Evolutionary conservation across 2,113 vertebrate species (phyloP).

Genomic region (Aramus guarauna): DNA sequence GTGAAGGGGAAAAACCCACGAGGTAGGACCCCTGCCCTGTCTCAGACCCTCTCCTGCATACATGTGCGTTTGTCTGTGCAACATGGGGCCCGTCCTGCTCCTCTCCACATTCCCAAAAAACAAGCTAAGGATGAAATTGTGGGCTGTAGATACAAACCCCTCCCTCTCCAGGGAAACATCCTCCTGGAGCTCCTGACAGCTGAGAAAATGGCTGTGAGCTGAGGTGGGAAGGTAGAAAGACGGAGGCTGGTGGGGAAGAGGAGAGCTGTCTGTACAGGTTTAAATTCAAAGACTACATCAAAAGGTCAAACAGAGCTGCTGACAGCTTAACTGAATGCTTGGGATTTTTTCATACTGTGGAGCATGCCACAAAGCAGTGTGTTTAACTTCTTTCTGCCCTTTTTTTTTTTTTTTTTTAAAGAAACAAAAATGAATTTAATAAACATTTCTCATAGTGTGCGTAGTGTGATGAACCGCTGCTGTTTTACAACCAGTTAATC

Average conservation of each 20-base stretch:
- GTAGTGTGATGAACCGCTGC: constrained; percentile 53
- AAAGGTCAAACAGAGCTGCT: constrained; percentile 57
- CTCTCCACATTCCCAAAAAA: background rate
- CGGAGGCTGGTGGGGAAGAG: background rate
- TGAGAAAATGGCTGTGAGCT: background rate
- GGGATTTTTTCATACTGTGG: constrained; percentile 55
- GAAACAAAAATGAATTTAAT: constrained; percentile 53
- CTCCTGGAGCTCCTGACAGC: background rate
- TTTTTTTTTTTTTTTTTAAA: background rate
- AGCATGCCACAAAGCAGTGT: constrained; percentile 65
- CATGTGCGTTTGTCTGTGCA: background rate
- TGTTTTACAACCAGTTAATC: constrained; percentile 51
- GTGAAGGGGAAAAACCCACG: background rate
- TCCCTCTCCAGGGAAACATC: background rate
- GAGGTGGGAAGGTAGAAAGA: background rate
- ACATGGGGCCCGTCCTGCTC: background rate
- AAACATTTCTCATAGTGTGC: constrained; percentile 66
- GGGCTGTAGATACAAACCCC: background rate
- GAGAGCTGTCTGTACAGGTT: background rate
- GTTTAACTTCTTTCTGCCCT: constrained; percentile 63
- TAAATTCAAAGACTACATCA: background rate
- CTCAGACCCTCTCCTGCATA: background rate
- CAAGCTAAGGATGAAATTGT: background rate
- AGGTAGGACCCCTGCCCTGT: background rate
- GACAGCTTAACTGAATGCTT: constrained; percentile 64